Evolutionary conservation across 2,113 vertebrate genomes (phyloP), one percentile per base, ranked within the genome.

Genomic region (Oncorhynchus clarkii): DNA sequence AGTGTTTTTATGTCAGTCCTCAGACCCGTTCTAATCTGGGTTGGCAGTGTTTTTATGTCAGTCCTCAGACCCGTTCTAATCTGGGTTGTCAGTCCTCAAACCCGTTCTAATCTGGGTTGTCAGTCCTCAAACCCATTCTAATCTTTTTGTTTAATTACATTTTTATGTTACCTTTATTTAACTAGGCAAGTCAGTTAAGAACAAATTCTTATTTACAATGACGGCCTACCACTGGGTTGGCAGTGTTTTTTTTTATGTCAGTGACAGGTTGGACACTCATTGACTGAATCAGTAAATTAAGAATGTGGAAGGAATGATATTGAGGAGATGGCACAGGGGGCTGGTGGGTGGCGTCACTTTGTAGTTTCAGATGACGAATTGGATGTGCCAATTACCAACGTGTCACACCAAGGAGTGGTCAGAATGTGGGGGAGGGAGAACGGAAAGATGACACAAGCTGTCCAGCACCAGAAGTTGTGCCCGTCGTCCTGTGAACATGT

Each of bases 401-500:
- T 5, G 51, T 29, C 71, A 18, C 2, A 11, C 2, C 39, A 11
- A 45, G 9, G 11, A 45, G 2, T 2, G 39, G 0, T 11, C 39
- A 45, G 39, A 45, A 45, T 12, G 39, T 45, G 39, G 9, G 39
- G 39, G 39, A 45, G 39, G 39, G 8, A 45, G 39, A 9, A 45
- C 9, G 74, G 57, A 29, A 51, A 51, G 72, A 51, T 24, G 34
- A 31, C n/a, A 29, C 12, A 9, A 20, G 70, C 14, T 34, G 39
- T 68, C 57, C 24, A 9, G n/a, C 49, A 29, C 49, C 49, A 11
- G 72, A 51, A 67, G 71, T 77, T 39, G 39, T 39, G 8, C 39
- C 8, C 59, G 69, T 75, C 72, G 39, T 72, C 76, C 75, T 57
- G 70, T 85, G 78, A 84, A 71, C 82, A 79, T 82, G 81, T 80